Percentiles rank a stretch among this genome's conserved stretches.
Evolutionary conservation across 1,140 invertebrate species (phyloP).

Genomic region (Lordiphosa clarofinis): DNA sequence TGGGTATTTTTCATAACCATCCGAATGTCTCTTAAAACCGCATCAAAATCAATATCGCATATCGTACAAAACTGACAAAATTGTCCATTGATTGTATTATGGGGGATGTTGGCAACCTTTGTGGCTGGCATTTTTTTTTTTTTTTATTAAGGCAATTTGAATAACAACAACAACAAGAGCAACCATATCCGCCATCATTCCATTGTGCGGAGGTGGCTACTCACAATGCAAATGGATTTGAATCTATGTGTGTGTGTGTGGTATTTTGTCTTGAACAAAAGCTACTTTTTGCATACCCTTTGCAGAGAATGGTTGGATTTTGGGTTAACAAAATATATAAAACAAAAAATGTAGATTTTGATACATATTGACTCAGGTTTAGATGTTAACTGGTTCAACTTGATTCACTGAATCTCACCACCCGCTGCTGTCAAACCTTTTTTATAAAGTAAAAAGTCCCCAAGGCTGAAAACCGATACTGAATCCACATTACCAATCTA

Average conservation of each 20-base stretch:
- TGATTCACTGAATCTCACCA: too few species aligned
- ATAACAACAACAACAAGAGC: slow-evolving; percentile 31
- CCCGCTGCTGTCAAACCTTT: too few species aligned
- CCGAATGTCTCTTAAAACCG: slow-evolving; percentile 63
- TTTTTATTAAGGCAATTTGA: slow-evolving; percentile 25
- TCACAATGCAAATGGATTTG: slow-evolving; percentile 49
- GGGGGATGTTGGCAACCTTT: slow-evolving; percentile 30
- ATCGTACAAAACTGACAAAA: slow-evolving; percentile 48
- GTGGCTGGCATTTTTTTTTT: slow-evolving; percentile 3
- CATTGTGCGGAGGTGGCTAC: slow-evolving; percentile 47
- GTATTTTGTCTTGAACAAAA: slow-evolving; percentile 8
- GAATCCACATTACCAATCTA: too few species aligned
- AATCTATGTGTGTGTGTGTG: background rate
- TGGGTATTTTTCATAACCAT: slow-evolving; percentile 51
- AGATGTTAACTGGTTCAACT: too few species aligned
- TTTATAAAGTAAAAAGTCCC: too few species aligned
- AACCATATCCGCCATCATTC: slow-evolving; percentile 52
- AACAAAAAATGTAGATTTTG: too few species aligned
- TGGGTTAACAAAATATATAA: too few species aligned
- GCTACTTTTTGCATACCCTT: too few species aligned
- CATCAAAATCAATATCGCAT: slow-evolving; percentile 65
- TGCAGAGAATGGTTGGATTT: too few species aligned
- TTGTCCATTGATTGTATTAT: slow-evolving; percentile 27
- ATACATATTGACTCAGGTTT: too few species aligned
- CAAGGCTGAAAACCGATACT: too few species aligned